Evolutionary conservation across 37 sponge, comb jelly and placozoan genomes (phyloP), one percentile per base, ranked within the genome.

Genomic region (Theonella swinhoei): DNA sequence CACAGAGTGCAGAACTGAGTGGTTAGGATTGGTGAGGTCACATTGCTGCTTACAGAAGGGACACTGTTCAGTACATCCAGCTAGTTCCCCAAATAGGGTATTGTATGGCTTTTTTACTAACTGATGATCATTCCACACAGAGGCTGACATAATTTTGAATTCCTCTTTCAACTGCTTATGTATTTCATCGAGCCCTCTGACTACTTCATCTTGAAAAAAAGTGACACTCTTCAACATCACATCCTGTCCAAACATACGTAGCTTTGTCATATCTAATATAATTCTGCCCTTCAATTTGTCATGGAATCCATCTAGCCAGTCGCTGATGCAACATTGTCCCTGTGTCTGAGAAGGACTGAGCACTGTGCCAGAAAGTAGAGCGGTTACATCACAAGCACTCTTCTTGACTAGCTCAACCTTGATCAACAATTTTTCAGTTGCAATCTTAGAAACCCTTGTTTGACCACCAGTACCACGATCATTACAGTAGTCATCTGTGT

Each of bases 401-500:
- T 7, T 47, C 54, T 14, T 47, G 7, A 47, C 54, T 47, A 14
- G 7, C 54, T 47, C 14, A 7, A 47, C 7, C 14, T 17, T 47
- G 14, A 47, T 7, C 54, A 47, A 47, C 54, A 47, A 47, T 47
- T 47, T 47, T 14, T 47, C 54, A 17, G 54, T 47, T 7, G 54
- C 54, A 47, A 47, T 47, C 7, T 47, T 47, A 47, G 54, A 47
- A 7, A 47, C 54, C 7, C 7, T 14, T 47, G 54, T 47, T 17
- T 7, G 54, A 47, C 11, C 14, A 47, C n/a, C n/a, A n/a, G n/a
- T n/a, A n/a, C n/a, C n/a, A n/a, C 54, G 11, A 17, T 74, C 9
- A 11, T 30, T 42, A 24, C 75, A 74, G 37, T 74, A 26, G 9
- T 74, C 58, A 20, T 42, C 37, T 43, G 75, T 74, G 75, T 74